These are phyloP conservation scores for Phrynosoma platyrhinos DNA, from an alignment of 2,113 vertebrate genomes.

Conservation along the genomic window DNA sequence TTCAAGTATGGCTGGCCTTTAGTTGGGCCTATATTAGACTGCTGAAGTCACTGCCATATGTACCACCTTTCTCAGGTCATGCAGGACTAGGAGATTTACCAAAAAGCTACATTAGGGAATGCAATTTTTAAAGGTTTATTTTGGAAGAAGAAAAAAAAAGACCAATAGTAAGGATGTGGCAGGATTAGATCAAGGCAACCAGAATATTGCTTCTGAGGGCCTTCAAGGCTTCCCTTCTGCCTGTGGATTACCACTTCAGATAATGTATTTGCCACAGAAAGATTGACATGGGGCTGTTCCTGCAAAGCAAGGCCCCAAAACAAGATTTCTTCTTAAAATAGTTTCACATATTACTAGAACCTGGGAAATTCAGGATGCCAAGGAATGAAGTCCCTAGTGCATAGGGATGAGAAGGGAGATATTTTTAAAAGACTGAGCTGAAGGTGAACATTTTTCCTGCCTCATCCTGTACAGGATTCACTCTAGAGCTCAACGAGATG, in stretches of 20 bases:
- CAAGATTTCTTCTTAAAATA: background rate
- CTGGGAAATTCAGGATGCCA: background rate
- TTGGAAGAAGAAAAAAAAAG: background rate
- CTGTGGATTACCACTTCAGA: too few species aligned
- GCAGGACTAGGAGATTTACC: background rate
- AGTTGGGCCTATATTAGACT: background rate
- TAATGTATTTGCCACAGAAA: background rate
- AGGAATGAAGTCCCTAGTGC: background rate
- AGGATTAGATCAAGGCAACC: background rate
- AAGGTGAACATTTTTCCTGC: background rate
- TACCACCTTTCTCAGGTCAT: background rate
- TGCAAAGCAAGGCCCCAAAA: background rate
- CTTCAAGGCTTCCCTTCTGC: background rate
- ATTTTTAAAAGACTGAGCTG: background rate
- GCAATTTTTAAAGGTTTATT: background rate
- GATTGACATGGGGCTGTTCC: background rate
- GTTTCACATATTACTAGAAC: background rate
- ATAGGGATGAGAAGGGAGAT: too few species aligned
- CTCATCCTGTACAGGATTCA: background rate
- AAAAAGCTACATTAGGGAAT: background rate
- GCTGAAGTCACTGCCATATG: background rate
- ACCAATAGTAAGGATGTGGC: too few species aligned
- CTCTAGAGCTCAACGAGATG: background rate
- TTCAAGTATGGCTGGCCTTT: background rate
- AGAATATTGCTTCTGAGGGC: background rate